phyloP scores from a whole-genome alignment of 2,888 invertebrate genomes.

The Tetranychus piercei region DNA sequence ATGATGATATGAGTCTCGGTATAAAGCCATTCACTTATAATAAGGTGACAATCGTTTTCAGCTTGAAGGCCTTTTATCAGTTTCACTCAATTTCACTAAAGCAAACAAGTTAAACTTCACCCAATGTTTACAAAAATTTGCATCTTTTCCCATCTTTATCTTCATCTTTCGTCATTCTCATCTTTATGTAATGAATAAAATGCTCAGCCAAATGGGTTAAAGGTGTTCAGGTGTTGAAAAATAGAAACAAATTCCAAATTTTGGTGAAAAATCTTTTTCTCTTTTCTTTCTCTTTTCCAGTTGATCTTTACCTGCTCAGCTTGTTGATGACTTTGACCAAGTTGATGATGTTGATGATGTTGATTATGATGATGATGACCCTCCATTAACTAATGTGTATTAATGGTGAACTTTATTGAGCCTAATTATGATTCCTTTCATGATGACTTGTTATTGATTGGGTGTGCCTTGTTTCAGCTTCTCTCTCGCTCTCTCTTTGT shows the following conservation, averaged over 20 bases:
- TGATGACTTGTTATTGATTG: neutral
- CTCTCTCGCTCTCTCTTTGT: neutral
- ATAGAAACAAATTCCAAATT: too few species aligned
- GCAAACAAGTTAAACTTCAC: too few species aligned
- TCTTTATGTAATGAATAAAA: too few species aligned
- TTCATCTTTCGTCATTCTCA: too few species aligned
- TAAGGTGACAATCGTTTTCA: neutral
- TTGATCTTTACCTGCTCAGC: neutral
- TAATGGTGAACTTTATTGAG: neutral
- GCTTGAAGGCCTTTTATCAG: neutral
- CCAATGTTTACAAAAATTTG: neutral
- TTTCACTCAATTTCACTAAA: neutral
- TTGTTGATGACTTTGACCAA: neutral
- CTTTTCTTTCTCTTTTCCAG: too few species aligned
- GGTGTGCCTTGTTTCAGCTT: neutral
- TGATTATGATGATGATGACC: neutral
- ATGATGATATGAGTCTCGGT: neutral
- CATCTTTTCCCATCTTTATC: neutral
- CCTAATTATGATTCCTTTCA: neutral
- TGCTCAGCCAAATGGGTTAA: too few species aligned
- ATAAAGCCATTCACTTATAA: neutral
- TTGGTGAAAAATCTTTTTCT: too few species aligned
- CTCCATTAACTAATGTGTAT: neutral
- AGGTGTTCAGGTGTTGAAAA: too few species aligned
- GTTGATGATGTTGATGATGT: neutral